Evolutionary conservation across 2,888 invertebrate species (phyloP).

Genomic region (Dolomedes plantarius): DNA sequence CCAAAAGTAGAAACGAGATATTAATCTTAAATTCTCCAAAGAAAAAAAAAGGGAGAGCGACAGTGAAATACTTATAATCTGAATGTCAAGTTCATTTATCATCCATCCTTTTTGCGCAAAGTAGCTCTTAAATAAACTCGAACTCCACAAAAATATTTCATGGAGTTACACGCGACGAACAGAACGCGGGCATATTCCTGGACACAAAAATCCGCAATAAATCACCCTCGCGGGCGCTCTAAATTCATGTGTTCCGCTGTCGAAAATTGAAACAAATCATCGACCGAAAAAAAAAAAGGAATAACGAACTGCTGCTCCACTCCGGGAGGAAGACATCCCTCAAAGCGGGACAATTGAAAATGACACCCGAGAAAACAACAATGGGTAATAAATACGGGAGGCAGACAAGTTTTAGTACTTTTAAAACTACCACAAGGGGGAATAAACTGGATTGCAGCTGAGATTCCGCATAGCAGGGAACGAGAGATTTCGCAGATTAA

Average conservation of each 20-base stretch:
- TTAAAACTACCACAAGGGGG: constrained; percentile 9
- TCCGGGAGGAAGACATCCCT: constrained; percentile 16
- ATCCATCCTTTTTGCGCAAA: neutral
- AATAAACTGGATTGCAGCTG: neutral
- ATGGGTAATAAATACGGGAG: constrained; percentile 39
- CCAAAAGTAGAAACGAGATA: neutral
- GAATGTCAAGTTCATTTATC: neutral
- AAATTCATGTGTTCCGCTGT: neutral
- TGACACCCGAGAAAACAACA: constrained; percentile 33
- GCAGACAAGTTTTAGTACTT: constrained; percentile 35
- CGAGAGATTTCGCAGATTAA: constrained; percentile 47
- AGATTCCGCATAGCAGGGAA: neutral
- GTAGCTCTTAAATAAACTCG: neutral
- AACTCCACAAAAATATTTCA: too few species aligned
- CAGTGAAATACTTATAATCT: neutral
- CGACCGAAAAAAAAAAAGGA: neutral
- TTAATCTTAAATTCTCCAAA: neutral
- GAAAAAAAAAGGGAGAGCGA: neutral
- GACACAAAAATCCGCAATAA: neutral
- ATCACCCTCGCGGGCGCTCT: neutral
- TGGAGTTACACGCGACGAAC: too few species aligned
- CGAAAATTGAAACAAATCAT: neutral
- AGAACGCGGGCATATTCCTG: too few species aligned
- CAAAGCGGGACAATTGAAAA: constrained; percentile 34
- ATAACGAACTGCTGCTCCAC: neutral